Evolutionary conservation across 2,113 vertebrate species (phyloP).

Genomic region (Rhynchomys soricoides): DNA sequence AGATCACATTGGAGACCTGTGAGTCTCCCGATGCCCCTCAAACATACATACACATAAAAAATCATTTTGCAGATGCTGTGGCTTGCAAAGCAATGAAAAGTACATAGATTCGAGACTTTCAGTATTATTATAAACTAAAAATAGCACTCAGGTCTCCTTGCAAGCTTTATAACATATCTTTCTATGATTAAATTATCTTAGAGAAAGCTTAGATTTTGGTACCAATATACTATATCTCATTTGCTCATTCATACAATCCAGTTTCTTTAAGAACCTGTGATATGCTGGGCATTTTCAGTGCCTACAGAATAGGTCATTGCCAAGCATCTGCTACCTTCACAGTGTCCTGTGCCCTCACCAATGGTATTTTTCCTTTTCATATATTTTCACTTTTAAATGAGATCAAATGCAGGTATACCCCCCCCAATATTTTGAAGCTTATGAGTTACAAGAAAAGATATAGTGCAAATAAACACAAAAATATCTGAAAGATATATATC

Average conservation of each 20-base stretch:
- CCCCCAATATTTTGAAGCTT: background rate
- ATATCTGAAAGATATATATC: background rate
- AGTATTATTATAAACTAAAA: conserved; percentile 42
- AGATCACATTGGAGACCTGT: conserved; percentile 50
- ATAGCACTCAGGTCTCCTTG: background rate
- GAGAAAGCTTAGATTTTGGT: conserved; percentile 21
- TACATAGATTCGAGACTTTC: conserved; percentile 12
- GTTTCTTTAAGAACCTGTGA: background rate
- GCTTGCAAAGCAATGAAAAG: conserved; percentile 56
- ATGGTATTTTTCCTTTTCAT: background rate
- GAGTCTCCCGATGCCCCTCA: conserved; percentile 43
- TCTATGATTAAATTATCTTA: conserved; percentile 20
- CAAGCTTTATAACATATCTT: background rate
- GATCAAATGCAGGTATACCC: background rate
- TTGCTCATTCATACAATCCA: background rate
- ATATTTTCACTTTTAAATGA: conserved; percentile 30
- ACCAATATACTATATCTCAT: background rate
- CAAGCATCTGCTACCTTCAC: background rate
- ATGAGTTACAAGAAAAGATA: background rate
- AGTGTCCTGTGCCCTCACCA: background rate
- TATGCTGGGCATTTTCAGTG: background rate
- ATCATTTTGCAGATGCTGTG: conserved; percentile 23
- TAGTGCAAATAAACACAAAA: background rate
- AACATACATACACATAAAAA: background rate
- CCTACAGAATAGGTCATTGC: background rate